Percentiles rank a stretch among this genome's conserved stretches.
Conservation (phyloP, 2,888 invertebrate species). For the Diplazon laetatorius region DNA sequence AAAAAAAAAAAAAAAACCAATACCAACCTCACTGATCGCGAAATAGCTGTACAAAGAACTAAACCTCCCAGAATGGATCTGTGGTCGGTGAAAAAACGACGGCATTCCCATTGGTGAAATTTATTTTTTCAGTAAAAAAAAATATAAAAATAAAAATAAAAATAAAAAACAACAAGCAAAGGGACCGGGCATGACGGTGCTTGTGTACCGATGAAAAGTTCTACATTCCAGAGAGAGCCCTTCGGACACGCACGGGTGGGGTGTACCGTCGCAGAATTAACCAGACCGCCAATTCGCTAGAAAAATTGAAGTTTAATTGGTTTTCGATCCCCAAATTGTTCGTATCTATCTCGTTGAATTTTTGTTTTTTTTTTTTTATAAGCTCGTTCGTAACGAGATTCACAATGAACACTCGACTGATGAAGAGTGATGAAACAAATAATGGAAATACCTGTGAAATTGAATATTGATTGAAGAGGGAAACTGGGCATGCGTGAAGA, state of each 20-base stretch:
- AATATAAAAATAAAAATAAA: too few species aligned
- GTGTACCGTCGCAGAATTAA: neutral
- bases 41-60: neutral
- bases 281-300: neutral
- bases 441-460: neutral
- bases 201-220: neutral
- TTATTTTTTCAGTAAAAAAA: constrained; percentile 38
- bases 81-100: constrained; percentile 37
- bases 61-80: constrained; percentile 6
- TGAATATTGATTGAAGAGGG: neutral
- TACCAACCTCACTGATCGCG: neutral
- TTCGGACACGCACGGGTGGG: neutral
- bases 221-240: neutral
- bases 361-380: too few species aligned
- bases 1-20: constrained; percentile 21
- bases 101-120: constrained; percentile 55
- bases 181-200: neutral
- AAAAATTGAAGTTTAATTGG: neutral
- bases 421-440: neutral
- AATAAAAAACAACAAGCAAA: too few species aligned
- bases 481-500: too few species aligned
- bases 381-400: neutral
- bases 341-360: neutral
- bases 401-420: neutral
- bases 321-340: neutral